These are phyloP conservation scores for Nephila pilipes DNA, from an alignment of 1,140 invertebrate species.

Conservation along the genomic window DNA sequence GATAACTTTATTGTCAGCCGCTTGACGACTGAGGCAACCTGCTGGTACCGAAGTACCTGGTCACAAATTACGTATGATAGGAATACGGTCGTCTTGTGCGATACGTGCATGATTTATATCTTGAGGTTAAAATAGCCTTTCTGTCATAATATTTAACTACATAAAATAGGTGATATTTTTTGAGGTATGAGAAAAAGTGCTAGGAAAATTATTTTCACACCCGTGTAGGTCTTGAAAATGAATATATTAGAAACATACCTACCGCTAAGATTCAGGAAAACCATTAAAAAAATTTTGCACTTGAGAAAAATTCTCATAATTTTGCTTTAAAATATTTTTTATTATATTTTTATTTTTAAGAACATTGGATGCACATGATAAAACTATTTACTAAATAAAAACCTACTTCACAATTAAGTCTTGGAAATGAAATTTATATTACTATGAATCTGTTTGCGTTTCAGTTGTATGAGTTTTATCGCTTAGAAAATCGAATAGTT, in stretches of 20 bases:
- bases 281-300: too few species aligned
- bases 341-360: too few species aligned
- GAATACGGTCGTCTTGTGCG: neutral
- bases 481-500: too few species aligned
- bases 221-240: neutral
- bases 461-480: too few species aligned
- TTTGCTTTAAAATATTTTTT: too few species aligned
- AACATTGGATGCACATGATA: too few species aligned
- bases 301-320: too few species aligned
- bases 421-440: too few species aligned
- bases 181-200: neutral
- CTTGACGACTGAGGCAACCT: slow-evolving; percentile 24
- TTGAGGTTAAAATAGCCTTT: neutral
- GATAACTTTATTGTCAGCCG: neutral
- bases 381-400: too few species aligned
- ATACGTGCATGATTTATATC: neutral
- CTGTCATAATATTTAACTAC: slow-evolving; percentile 28
- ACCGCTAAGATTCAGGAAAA: too few species aligned
- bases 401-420: too few species aligned
- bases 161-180: slow-evolving; percentile 5
- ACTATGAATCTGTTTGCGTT: too few species aligned
- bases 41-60: slow-evolving; percentile 10
- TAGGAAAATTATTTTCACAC: neutral
- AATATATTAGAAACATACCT: neutral
- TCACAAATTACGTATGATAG: slow-evolving; percentile 3